A percentile compares a stretch with the other conserved stretches of the same genome.
These are phyloP conservation scores for Volucella inanis DNA, from an alignment of 2,888 invertebrate genomes.

Conservation along the genomic window DNA sequence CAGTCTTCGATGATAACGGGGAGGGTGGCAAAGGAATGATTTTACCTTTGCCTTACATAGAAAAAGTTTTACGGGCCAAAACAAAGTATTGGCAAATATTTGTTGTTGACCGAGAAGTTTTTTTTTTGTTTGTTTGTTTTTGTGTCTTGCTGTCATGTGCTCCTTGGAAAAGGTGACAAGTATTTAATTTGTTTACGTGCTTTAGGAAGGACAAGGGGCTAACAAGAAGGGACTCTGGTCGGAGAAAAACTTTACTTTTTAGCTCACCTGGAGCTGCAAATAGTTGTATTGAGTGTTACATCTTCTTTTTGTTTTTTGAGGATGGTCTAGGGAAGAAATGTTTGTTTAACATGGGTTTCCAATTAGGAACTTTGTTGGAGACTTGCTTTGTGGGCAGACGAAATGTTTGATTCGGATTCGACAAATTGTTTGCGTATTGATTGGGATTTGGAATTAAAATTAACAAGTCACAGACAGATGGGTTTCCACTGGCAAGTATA, in stretches of 20 bases:
- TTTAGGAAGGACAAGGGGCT: constrained; percentile 34
- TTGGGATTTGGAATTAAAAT: constrained; percentile 34
- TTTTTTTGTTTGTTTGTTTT: constrained; percentile 19
- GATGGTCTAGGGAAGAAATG: constrained; percentile 24
- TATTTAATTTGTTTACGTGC: constrained; percentile 77
- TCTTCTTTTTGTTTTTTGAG: constrained; percentile 13
- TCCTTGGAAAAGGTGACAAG: constrained; percentile 74
- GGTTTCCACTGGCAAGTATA: constrained; percentile 11
- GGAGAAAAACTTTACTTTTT: constrained; percentile 31
- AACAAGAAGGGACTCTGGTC: constrained; percentile 27
- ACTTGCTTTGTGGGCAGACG: neutral
- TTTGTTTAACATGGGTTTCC: constrained; percentile 64
- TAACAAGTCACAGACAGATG: constrained; percentile 26
- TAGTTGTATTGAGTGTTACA: constrained; percentile 36
- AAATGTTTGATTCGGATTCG: neutral
- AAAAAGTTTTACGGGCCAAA: constrained; percentile 57
- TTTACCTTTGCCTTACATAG: constrained; percentile 26
- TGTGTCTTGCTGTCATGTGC: neutral
- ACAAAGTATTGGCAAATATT: constrained; percentile 68
- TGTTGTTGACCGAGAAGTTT: constrained; percentile 53
- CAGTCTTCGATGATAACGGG: neutral
- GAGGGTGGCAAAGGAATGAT: neutral
- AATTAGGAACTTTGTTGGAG: constrained; percentile 63
- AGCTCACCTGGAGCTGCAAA: constrained; percentile 40
- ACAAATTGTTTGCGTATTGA: constrained; percentile 46